These are phyloP conservation scores for Orchestes rusci DNA, from an alignment of 2,888 invertebrate genomes.

Conservation along the genomic window DNA sequence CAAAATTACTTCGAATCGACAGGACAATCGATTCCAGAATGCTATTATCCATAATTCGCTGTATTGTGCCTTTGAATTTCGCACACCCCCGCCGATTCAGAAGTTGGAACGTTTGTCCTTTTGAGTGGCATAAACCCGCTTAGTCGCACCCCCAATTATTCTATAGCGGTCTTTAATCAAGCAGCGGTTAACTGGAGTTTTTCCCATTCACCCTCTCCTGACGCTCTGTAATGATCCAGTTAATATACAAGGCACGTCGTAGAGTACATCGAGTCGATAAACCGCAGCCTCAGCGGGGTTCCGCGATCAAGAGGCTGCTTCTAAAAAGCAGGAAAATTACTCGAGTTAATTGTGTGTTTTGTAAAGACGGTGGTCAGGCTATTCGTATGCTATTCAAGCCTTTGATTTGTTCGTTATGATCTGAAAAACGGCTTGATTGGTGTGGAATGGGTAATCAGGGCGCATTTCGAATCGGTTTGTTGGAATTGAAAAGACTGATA, in stretches of 20 bases:
- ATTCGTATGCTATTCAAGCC: slow-evolving; percentile 12
- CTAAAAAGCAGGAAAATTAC: slow-evolving; percentile 22
- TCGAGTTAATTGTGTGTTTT: slow-evolving; percentile 23
- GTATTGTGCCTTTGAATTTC: slow-evolving; percentile 1
- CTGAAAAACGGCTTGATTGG: slow-evolving; percentile 14
- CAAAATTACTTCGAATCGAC: no score
- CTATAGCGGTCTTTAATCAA: slow-evolving; percentile 42
- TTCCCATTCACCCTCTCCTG: slow-evolving; percentile 21
- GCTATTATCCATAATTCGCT: background rate
- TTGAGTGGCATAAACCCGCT: slow-evolving; percentile 28
- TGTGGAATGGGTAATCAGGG: background rate
- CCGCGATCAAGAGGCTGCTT: slow-evolving; percentile 26
- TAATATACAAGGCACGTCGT: slow-evolving; percentile 39
- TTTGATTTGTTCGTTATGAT: slow-evolving; percentile 22
- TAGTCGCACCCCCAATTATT: slow-evolving; percentile 25
- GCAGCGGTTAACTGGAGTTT: slow-evolving; percentile 41
- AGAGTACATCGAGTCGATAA: slow-evolving; percentile 33
- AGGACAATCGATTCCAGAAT: no score
- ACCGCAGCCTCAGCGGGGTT: slow-evolving; percentile 29
- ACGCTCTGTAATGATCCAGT: slow-evolving; percentile 35
- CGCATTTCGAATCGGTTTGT: no score
- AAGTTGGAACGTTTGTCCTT: slow-evolving; percentile 32
- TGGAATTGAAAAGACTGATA: no score
- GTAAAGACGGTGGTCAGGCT: slow-evolving; percentile 18
- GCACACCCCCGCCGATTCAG: slow-evolving; percentile 24